Base-by-base conservation (phyloP, 2,113 vertebrate genomes). In the Delphinus delphis region DNA sequence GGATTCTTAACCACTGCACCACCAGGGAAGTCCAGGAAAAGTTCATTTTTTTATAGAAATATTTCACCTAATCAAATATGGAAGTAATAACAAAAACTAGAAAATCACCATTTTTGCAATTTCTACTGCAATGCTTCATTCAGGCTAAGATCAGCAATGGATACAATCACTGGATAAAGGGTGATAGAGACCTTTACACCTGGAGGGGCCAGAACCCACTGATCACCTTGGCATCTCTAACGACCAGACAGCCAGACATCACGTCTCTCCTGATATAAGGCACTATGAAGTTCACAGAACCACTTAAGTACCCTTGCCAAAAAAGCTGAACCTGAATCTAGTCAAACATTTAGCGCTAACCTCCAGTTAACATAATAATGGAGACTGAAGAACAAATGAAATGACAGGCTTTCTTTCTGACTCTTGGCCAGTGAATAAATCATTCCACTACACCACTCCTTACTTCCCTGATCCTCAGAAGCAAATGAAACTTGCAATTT, bases 51-150 rank as follows among this genome's bases (percentile, higher is more conserved):
- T 70, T 44, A 67, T 2, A 70, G 55, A 92, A 55, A 26, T 60
- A 73, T 67, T 55, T 90, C 62, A 74, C 36, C 62, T 53, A 55
- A 73, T 88, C 38, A 74, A 84, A 80, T 68, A 41, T 3, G 15
- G 23, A 62, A 33, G 28, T 36, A 88, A 63, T 6, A 3, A 58
- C 55, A 62, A 1, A 70, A 91, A 93, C 50, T 36, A 36, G 44
- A 90, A 93, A 95, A 88, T 74, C 63, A 70, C 38, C 63, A 70
- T 50, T 74, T 74, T 80, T 68, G 31, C 31, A n/a, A 31, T 55
- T 88, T 91, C 95, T 70, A 88, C 65, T 41, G 79, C 65, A 96
- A 71, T 63, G 62, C 77, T 50, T 71, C 50, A 89, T 53, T 71
- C 33, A 28, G 20, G 70, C 41, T 67, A 62, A 12, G 38, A 50